Evolutionary conservation across 2,113 vertebrate species (phyloP), one percentile per base, ranked within the genome.

Genomic region (Aegotheles bennettii): DNA sequence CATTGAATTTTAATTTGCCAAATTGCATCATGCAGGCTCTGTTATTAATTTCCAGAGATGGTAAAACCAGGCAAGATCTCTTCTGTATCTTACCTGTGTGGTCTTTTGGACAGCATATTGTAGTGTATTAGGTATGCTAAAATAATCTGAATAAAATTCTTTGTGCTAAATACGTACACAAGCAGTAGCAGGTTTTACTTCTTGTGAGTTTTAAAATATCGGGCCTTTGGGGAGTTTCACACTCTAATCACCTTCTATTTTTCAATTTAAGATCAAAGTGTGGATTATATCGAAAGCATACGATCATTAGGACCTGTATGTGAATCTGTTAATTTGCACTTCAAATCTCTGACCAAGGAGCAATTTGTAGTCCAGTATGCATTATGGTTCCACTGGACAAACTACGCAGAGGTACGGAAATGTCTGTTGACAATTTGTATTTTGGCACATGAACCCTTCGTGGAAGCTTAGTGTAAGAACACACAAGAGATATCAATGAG

Each of bases 271-370:
- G 98, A 88, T 83, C 83, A 51, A 87, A 92, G 47, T 8, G 61
- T 98, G 91, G 97, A 98, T 87, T 98, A 97, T 95, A 23, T 59
- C 71, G 76, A 79, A 88, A 98, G 97, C 23, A 95, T 98, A 82
- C 87, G 35, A 81, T 96, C 53, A 0, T 92, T 98, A 84, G 98
- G 98, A 90, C 98, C 98, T 5, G 77, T 98, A 25, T 98, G 98
- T 96, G 97, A 97, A 82, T 96, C 97, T 24, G 84, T 97, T 89
- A 90, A 97, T 77, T 60, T 51, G 7, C 86, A 98, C 59, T 69
- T 98, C 69, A 94, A 81, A 42, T 97, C 98, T 56, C 86, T 98
- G 84, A 74, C 81, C 33, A 69, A 79, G 68, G 89, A 69, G 11
- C 96, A 97, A 38, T 98, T 98, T 89, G 61, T 95, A 56, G 50